Conservation (phyloP, 2,888 invertebrate genomes). For the Microplitis deprimator region DNA sequence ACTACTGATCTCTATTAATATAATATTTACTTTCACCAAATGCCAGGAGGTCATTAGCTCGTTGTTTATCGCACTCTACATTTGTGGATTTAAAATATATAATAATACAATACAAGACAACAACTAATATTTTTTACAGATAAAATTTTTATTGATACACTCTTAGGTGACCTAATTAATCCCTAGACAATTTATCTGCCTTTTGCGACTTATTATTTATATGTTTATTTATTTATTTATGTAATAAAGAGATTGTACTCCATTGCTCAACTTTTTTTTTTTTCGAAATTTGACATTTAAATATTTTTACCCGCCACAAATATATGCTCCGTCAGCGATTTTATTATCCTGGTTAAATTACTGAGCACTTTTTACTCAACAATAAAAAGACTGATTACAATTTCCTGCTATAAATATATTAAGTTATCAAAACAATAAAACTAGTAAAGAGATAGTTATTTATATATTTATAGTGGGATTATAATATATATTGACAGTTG, state of each 20-base stretch:
- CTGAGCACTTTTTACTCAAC: too few relatives aligned
- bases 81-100: neutral
- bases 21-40: conserved; percentile 35
- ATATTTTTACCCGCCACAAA: too few relatives aligned
- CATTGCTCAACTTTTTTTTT: too few relatives aligned
- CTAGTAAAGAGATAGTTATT: neutral
- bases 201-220: neutral
- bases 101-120: neutral
- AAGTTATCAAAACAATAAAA: too few relatives aligned
- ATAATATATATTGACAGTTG: too few relatives aligned
- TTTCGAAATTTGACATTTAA: too few relatives aligned
- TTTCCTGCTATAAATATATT: too few relatives aligned
- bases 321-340: too few relatives aligned
- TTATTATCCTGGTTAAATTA: too few relatives aligned
- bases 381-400: too few relatives aligned
- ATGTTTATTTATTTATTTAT: neutral
- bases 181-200: neutral
- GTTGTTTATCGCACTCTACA: conserved; percentile 12
- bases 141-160: neutral
- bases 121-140: conserved; percentile 5
- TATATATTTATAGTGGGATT: too few relatives aligned
- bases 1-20: conserved; percentile 33
- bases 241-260: too few relatives aligned
- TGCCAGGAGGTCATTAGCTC: conserved; percentile 18
- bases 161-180: neutral